Percentiles rank a stretch among this genome's conserved stretches.
Evolutionary conservation across 2,113 vertebrate species (phyloP).

Genomic region (Pristiophorus japonicus): DNA sequence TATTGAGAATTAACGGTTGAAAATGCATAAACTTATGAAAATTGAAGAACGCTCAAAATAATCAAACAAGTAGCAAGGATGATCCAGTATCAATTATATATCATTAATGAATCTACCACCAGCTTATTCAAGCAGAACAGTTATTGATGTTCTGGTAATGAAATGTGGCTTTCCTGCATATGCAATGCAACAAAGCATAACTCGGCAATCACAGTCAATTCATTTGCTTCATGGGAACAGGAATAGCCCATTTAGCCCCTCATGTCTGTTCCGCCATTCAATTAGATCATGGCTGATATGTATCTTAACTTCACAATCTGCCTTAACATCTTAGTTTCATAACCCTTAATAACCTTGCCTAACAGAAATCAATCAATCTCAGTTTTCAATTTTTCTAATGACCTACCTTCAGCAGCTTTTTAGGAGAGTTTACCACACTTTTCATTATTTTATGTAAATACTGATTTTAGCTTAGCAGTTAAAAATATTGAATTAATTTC

Average conservation of each 20-base stretch:
- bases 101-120: background rate
- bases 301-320: no score
- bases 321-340: background rate
- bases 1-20: background rate
- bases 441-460: background rate
- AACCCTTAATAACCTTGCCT: background rate
- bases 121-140: background rate
- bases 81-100: background rate
- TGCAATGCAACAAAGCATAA: background rate
- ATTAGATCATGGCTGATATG: background rate
- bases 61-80: constrained; percentile 21
- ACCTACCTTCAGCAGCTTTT: background rate
- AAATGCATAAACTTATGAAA: background rate
- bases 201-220: background rate
- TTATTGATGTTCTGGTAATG: background rate
- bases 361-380: background rate
- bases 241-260: background rate
- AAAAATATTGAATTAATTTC: background rate
- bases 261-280: background rate
- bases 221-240: background rate
- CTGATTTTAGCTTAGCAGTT: background rate
- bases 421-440: background rate
- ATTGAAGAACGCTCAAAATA: background rate
- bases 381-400: background rate
- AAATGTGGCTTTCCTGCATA: background rate